Evolutionary conservation across 2,113 vertebrate species (phyloP).

Genomic region (Bos taurus): DNA sequence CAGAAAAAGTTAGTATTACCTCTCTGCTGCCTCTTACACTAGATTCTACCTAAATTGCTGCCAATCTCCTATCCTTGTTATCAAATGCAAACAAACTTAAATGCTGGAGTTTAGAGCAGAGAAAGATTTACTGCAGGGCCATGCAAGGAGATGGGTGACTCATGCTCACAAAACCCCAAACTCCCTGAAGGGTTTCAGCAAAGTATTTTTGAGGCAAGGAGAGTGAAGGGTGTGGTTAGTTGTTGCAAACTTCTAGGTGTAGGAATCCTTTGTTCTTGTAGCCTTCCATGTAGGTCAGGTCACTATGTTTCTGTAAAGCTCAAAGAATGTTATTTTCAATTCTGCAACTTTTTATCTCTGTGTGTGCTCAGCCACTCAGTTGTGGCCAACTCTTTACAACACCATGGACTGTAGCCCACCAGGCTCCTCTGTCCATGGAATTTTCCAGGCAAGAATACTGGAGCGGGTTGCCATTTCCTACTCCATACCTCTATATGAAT

Average conservation of each 20-base stretch:
- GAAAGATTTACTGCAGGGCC: background rate
- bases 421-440: background rate
- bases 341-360: background rate
- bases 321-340: background rate
- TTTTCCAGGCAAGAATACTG: background rate
- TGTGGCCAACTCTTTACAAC: background rate
- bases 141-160: background rate
- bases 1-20: background rate
- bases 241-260: background rate
- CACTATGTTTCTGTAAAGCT: rapidly evolving
- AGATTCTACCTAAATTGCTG: background rate
- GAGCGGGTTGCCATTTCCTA: background rate
- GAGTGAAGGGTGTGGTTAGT: background rate
- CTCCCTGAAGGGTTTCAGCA: background rate
- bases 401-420: background rate
- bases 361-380: background rate
- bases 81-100: background rate
- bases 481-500: background rate
- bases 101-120: background rate
- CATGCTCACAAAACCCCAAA: background rate
- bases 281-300: background rate
- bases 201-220: background rate
- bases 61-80: background rate
- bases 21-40: background rate
- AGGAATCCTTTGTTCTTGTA: background rate